Conservation (phyloP, 2,888 invertebrate genomes). For the Hemicrepidius hirtus region DNA sequence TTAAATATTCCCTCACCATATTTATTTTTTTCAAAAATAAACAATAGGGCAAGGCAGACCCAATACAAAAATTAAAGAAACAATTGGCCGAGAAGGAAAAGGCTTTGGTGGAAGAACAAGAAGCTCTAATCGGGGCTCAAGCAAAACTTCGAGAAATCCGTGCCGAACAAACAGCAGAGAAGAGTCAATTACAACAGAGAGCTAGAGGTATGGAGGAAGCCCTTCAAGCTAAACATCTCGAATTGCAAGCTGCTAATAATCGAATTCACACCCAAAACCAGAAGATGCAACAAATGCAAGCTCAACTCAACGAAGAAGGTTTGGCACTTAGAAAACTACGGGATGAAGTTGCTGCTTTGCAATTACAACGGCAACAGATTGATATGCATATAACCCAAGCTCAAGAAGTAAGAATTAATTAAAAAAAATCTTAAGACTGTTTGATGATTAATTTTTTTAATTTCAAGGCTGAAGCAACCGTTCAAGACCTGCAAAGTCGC, state of each 20-base stretch:
- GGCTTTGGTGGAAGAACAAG: conserved; percentile 82
- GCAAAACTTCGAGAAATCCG: conserved; percentile 87
- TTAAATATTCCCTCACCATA: neutral
- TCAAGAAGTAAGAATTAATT: conserved; percentile 73
- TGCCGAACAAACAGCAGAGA: conserved; percentile 80
- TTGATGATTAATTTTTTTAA: too few relatives aligned
- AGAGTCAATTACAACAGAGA: conserved; percentile 75
- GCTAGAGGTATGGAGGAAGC: conserved; percentile 77
- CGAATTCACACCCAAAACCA: conserved; percentile 76
- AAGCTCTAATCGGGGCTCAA: conserved; percentile 84
- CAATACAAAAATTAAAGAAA: conserved; percentile 89
- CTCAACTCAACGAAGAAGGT: conserved; percentile 76
- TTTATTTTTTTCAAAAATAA: neutral
- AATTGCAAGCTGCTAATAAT: conserved; percentile 78
- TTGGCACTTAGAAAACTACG: conserved; percentile 73
- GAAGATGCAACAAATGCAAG: conserved; percentile 79
- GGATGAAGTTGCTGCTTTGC: conserved; percentile 76
- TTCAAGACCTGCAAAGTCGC: conserved; percentile 67
- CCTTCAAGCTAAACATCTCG: conserved; percentile 73
- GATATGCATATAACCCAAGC: conserved; percentile 79
- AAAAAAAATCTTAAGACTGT: too few relatives aligned
- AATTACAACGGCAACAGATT: conserved; percentile 79
- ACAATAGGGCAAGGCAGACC: conserved; percentile 84
- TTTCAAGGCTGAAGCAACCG: conserved; percentile 66
- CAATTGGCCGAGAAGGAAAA: conserved; percentile 92